phyloP scores from a whole-genome alignment of 2,797 vertebrate species.

The Euthynnus affinis region DNA sequence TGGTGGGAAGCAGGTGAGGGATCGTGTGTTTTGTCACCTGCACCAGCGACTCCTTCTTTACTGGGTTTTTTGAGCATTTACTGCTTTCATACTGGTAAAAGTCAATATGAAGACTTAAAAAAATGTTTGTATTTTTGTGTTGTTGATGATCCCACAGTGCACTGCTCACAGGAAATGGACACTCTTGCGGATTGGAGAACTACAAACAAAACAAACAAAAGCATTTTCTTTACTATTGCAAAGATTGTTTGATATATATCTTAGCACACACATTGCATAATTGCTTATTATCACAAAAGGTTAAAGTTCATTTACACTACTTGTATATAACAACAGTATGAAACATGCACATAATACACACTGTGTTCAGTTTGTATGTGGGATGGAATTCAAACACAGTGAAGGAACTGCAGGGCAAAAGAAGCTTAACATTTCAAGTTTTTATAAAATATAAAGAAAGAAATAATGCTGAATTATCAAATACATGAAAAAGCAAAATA shows the following conservation, averaged over 20 bases:
- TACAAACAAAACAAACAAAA: no score
- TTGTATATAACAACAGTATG: no score
- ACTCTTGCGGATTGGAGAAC: no score
- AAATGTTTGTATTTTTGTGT: not conserved
- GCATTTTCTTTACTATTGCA: no score
- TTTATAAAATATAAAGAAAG: not conserved
- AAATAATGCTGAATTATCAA: not conserved
- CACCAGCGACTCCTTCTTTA: not conserved
- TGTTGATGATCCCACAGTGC: not conserved
- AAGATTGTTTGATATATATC: not conserved
- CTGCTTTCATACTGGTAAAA: not conserved
- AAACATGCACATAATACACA: not conserved
- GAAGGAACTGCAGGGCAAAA: not conserved
- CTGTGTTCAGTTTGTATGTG: not conserved
- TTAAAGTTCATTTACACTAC: not conserved
- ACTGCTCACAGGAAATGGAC: no score
- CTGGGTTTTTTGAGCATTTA: not conserved
- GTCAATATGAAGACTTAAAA: not conserved
- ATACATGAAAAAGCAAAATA: not conserved
- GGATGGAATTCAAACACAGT: not conserved
- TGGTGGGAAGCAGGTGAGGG: not conserved
- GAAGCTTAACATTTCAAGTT: not conserved
- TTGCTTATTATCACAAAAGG: not conserved
- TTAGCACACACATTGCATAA: not conserved
- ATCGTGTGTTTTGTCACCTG: not conserved